These are phyloP conservation scores for Pipa parva DNA, from an alignment of 2,113 vertebrate species.

Conservation along the genomic window DNA sequence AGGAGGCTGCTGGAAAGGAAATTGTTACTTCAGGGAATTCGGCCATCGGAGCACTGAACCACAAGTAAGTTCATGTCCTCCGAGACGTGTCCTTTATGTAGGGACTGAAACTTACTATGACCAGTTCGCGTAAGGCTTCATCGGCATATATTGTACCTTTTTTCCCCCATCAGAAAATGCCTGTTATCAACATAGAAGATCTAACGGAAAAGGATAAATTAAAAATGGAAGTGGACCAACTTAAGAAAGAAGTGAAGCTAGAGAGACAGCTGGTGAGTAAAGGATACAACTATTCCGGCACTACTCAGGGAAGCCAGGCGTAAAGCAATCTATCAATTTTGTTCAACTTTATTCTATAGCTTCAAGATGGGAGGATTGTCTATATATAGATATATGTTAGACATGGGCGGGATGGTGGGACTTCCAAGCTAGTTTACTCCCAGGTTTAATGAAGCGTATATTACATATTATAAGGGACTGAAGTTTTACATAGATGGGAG, in stretches of 20 bases:
- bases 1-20: slow-evolving; percentile 36
- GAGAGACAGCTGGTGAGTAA: slow-evolving; percentile 81
- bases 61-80: slow-evolving; percentile 43
- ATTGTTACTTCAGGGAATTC: slow-evolving; percentile 28
- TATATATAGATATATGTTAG: no score
- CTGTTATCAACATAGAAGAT: slow-evolving; percentile 84
- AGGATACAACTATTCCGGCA: no score
- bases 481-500: no score
- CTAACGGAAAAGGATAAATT: slow-evolving; percentile 89
- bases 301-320: no score
- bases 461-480: no score
- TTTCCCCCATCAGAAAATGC: slow-evolving; percentile 65
- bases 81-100: slow-evolving; percentile 24
- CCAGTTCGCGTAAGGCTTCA: slow-evolving; percentile 33
- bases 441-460: no score
- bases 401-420: no score
- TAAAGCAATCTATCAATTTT: no score
- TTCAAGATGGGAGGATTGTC: no score
- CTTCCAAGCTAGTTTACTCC: no score
- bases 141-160: slow-evolving; percentile 41
- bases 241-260: slow-evolving; percentile 81
- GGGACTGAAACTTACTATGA: slow-evolving; percentile 28
- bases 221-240: slow-evolving; percentile 86
- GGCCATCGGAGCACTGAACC: slow-evolving; percentile 14
- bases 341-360: no score